Conservation (phyloP, 2,113 vertebrate genomes). For the Macrotus californicus region DNA sequence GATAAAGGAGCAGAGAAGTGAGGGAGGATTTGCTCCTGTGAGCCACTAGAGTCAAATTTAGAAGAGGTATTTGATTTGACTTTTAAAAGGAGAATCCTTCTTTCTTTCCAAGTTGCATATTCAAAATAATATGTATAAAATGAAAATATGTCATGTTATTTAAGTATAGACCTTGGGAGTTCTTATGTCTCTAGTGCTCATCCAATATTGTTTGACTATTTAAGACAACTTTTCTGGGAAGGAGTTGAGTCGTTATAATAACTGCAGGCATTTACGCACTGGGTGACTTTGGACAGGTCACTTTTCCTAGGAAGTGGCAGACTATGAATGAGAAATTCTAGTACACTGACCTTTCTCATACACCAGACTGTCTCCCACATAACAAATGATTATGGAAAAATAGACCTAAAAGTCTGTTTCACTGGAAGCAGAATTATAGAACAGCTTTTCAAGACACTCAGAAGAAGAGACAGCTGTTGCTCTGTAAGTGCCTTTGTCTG, state of each 20-base stretch:
- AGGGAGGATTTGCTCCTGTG: neutral
- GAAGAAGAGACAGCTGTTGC: neutral
- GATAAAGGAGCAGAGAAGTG: neutral
- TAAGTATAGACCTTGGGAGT: neutral
- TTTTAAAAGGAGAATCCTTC: neutral
- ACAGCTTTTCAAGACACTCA: neutral
- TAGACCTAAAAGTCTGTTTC: neutral
- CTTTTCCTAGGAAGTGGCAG: neutral
- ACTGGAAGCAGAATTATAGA: neutral
- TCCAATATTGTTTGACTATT: neutral
- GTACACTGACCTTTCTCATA: neutral
- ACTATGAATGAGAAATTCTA: neutral
- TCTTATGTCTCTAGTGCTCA: neutral
- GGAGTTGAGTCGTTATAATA: neutral
- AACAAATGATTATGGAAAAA: neutral
- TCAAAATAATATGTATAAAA: neutral
- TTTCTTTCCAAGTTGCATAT: neutral
- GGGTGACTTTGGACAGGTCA: neutral
- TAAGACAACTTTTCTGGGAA: neutral
- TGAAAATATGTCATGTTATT: neutral
- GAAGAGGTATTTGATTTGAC: neutral
- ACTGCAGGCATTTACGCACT: neutral
- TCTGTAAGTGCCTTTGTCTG: neutral
- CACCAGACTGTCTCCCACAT: neutral
- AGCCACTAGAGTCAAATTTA: neutral